Evolutionary conservation across 2,888 invertebrate species (phyloP).

Genomic region (Acanthoscelides obtectus): DNA sequence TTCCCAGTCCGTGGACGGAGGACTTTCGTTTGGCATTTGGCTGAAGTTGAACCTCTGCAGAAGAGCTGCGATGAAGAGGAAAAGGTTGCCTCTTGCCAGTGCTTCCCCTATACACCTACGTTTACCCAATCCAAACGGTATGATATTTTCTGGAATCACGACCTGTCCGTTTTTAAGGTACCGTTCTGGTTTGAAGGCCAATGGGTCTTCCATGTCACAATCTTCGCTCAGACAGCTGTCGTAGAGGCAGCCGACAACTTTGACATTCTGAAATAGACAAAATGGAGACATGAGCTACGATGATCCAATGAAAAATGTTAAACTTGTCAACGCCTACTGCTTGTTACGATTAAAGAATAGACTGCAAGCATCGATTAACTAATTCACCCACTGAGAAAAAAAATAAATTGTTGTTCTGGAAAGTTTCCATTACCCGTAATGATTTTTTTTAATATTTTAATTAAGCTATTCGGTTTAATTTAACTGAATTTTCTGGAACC

Average conservation of each 20-base stretch:
- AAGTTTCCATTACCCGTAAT: too few species aligned
- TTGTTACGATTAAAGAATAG: too few species aligned
- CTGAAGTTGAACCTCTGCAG: conserved; percentile 69
- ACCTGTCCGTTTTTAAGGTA: conserved; percentile 60
- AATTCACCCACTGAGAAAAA: too few species aligned
- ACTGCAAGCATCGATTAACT: too few species aligned
- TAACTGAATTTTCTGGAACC: too few species aligned
- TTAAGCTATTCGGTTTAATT: too few species aligned
- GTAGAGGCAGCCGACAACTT: conserved; percentile 73
- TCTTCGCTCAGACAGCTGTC: conserved; percentile 65
- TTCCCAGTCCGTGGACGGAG: conserved; percentile 62
- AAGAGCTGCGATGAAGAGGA: conserved; percentile 67
- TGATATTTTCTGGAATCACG: conserved; percentile 61
- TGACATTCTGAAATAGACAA: conserved; percentile 62
- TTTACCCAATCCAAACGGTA: conserved; percentile 75
- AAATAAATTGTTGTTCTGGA: too few species aligned
- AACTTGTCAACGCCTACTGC: too few species aligned
- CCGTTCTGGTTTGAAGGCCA: conserved; percentile 70
- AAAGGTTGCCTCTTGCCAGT: conserved; percentile 72
- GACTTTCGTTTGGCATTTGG: conserved; percentile 60
- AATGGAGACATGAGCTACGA: too few species aligned
- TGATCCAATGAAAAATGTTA: too few species aligned
- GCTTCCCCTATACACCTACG: conserved; percentile 81
- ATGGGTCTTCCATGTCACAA: conserved; percentile 62
- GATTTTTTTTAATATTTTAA: too few species aligned